These are phyloP conservation scores for Diabrotica balteata DNA, from an alignment of 2,888 invertebrate genomes.

Conservation along the genomic window DNA sequence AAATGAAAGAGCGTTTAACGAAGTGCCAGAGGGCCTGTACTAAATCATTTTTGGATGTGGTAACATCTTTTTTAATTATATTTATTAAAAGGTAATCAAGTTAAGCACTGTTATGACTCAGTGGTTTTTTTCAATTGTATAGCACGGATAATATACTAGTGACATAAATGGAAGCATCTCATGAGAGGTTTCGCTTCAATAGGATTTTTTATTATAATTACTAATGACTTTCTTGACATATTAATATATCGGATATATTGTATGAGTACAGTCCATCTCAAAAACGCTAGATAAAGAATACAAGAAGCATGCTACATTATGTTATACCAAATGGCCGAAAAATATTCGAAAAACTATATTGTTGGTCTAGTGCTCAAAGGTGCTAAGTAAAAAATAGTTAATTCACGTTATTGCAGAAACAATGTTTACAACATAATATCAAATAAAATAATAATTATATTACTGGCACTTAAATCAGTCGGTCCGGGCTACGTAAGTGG, in stretches of 20 bases:
- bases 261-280: background rate
- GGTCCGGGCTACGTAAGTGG: no score
- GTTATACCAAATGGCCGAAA: no score
- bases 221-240: slow-evolving; percentile 12
- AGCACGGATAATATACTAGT: background rate
- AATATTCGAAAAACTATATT: no score
- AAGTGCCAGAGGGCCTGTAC: slow-evolving; percentile 15
- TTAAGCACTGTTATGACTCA: slow-evolving; percentile 39
- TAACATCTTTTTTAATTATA: slow-evolving; percentile 37
- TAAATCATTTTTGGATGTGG: slow-evolving; percentile 25
- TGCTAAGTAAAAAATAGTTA: no score
- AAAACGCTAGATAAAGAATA: no score
- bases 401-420: no score
- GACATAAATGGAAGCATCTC: slow-evolving; percentile 8
- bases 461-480: no score
- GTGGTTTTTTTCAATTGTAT: slow-evolving; percentile 32
- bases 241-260: slow-evolving; percentile 8
- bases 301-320: no score
- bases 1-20: slow-evolving; percentile 31
- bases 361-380: no score
- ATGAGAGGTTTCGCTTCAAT: slow-evolving; percentile 7
- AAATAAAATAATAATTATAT: no score
- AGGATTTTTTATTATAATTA: slow-evolving; percentile 9
- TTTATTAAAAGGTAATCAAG: slow-evolving; percentile 38
- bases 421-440: no score